These are phyloP conservation scores for Pherbina coryleti DNA, from an alignment of 2,888 invertebrate genomes.

Conservation along the genomic window DNA sequence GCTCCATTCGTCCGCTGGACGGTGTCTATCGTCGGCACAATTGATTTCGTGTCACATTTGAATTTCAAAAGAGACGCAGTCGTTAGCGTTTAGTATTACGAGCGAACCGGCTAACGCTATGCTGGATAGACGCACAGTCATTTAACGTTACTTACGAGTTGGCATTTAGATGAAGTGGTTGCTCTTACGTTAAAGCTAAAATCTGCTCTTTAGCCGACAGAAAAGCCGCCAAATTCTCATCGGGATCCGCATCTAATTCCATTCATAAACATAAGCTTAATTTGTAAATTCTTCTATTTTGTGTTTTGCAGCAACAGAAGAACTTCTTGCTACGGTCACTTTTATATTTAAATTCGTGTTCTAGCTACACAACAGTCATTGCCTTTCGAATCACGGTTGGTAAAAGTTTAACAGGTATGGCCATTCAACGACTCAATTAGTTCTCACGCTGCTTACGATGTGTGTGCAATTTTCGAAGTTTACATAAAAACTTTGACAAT, in stretches of 20 bases:
- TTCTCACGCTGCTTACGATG: slow-evolving; percentile 32
- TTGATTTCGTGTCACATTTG: slow-evolving; percentile 40
- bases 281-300: slow-evolving; percentile 47
- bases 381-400: neutral
- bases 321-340: neutral
- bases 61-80: slow-evolving; percentile 40
- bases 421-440: slow-evolving; percentile 32
- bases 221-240: slow-evolving; percentile 17
- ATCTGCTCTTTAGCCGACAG: neutral
- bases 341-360: slow-evolving; percentile 29
- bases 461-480: neutral
- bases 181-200: neutral
- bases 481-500: neutral
- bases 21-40: slow-evolving; percentile 15
- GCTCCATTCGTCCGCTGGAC: slow-evolving; percentile 14
- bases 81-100: slow-evolving; percentile 28
- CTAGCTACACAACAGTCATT: neutral
- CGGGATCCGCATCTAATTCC: slow-evolving; percentile 55
- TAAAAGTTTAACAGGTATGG: neutral
- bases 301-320: neutral
- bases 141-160: slow-evolving; percentile 58
- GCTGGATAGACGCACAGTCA: neutral
- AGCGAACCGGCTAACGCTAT: slow-evolving; percentile 3
- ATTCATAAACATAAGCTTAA: slow-evolving; percentile 67
- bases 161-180: slow-evolving; percentile 67